Conservation (phyloP, 2,113 vertebrate species). For the Poecilia latipinna region DNA sequence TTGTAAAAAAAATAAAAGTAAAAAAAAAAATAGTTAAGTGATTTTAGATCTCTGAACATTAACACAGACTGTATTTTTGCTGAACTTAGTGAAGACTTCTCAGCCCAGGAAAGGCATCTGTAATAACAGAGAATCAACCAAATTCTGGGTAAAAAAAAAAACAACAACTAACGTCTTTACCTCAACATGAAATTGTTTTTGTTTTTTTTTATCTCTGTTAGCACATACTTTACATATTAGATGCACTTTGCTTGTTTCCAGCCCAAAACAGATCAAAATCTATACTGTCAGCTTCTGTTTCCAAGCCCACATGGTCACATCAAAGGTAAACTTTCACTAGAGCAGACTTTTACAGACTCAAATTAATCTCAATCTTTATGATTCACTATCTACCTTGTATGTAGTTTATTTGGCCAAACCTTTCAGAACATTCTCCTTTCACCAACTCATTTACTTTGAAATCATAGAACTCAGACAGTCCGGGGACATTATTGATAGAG, state of each 20-base stretch:
- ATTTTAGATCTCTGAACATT: no score
- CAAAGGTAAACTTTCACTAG: not conserved
- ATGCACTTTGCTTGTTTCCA: not conserved
- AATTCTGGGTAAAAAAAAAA: not conserved
- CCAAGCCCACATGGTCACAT: not conserved
- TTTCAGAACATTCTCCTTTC: conserved; percentile 33
- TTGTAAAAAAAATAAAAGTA: not conserved
- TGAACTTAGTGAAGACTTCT: not conserved
- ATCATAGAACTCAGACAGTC: conserved; percentile 17
- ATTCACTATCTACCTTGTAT: not conserved
- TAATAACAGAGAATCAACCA: not conserved
- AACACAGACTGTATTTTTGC: no score
- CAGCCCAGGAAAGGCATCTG: not conserved
- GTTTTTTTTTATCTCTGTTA: not conserved
- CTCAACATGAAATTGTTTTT: not conserved
- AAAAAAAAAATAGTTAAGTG: no score
- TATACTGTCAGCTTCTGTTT: not conserved
- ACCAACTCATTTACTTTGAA: conserved; percentile 24
- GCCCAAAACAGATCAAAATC: not conserved
- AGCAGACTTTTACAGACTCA: no score
- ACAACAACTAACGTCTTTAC: not conserved
- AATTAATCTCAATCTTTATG: not conserved
- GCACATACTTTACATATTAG: not conserved
- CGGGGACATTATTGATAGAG: conserved; percentile 20
- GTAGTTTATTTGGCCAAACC: conserved; percentile 13